Evolutionary conservation across 2,113 vertebrate genomes (phyloP).

Genomic region (Orthochromis malagaraziensis): DNA sequence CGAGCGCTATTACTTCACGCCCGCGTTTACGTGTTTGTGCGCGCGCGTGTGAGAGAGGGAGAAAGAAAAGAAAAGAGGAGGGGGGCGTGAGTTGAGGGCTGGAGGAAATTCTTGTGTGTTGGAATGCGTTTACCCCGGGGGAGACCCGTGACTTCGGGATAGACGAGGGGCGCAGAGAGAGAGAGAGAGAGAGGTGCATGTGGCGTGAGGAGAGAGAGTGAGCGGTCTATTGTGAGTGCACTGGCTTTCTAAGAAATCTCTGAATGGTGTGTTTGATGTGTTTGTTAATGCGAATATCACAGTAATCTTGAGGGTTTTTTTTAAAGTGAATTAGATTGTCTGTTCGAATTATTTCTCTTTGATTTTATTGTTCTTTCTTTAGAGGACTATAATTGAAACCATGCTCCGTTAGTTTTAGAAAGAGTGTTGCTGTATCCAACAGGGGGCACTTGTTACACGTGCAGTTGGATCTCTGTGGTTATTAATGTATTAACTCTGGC

Average conservation of each 20-base stretch:
- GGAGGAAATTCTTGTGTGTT: slow-evolving; percentile 79
- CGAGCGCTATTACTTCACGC: not conserved
- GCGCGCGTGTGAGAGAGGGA: not conserved
- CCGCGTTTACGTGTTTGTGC: not conserved
- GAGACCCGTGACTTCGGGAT: slow-evolving; percentile 69
- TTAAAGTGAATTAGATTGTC: not conserved
- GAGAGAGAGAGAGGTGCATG: not conserved
- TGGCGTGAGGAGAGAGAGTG: not conserved
- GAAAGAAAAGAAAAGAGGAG: not conserved
- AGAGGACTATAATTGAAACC: slow-evolving; percentile 1
- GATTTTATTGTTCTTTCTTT: not conserved
- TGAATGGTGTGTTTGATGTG: not conserved
- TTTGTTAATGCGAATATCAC: not conserved
- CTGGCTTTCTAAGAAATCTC: slow-evolving; percentile 15
- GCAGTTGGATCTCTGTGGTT: not conserved
- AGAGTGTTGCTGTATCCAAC: slow-evolving; percentile 8
- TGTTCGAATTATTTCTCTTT: not conserved
- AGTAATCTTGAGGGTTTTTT: not conserved
- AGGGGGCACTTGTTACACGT: slow-evolving; percentile 54
- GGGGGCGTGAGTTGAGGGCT: slow-evolving; percentile 48
- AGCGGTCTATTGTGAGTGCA: not conserved
- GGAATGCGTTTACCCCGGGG: slow-evolving; percentile 79
- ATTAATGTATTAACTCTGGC: not conserved
- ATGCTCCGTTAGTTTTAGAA: not conserved
- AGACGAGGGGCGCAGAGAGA: slow-evolving; percentile 17